Base-by-base conservation (phyloP, 2,888 invertebrate genomes). In the Luperina nickerlii region DNA sequence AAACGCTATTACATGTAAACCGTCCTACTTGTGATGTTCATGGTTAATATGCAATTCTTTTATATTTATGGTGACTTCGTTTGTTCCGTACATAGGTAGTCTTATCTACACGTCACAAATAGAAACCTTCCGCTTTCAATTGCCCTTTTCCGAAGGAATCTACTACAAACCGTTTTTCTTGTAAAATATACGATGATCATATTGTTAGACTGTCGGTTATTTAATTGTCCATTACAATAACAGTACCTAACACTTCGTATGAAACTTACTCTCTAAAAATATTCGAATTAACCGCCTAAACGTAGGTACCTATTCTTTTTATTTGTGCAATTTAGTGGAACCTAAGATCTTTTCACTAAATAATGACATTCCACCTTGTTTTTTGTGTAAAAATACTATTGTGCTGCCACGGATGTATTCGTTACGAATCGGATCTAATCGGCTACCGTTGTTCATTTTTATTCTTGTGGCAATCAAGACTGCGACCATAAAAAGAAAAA, bases 1-100 rank as follows among this genome's bases (percentile, higher is more conserved):
- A 84, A 86, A 90, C 85, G 82, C 89, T 88, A 87, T 91, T 89
- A 89, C 87, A 89, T 74, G 65, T 74, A 66, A 86, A 68, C 74
- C 65, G 78, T 69, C 77, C 73, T 74, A 76, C 76, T 76, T 82
- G 77, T 79, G 71, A 78, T 70, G n/a, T 70, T 62, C 51, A 6
- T 76, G 54, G 73, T 66, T 62, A 76, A 79, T 63, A 67, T 63
- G 8, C 60, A 75, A 72, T 67, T 70, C 42, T 79, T 63, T 75
- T 13, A 65, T 65, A 57, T 82, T 75, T 65, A 42, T 51, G 32
- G 11, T 62, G 6, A 65, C n/a, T 65, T 48, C 18, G 20, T 74
- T 42, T 48, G 66, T 57, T 66, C 20, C 70, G 32, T 20, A 38
- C 4, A 27, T 38, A 42, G 11, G 7, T 57, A 20, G 11, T 11